These are phyloP conservation scores for Petrolisthes manimaculis DNA, from an alignment of 2,888 invertebrate genomes.

Conservation along the genomic window DNA sequence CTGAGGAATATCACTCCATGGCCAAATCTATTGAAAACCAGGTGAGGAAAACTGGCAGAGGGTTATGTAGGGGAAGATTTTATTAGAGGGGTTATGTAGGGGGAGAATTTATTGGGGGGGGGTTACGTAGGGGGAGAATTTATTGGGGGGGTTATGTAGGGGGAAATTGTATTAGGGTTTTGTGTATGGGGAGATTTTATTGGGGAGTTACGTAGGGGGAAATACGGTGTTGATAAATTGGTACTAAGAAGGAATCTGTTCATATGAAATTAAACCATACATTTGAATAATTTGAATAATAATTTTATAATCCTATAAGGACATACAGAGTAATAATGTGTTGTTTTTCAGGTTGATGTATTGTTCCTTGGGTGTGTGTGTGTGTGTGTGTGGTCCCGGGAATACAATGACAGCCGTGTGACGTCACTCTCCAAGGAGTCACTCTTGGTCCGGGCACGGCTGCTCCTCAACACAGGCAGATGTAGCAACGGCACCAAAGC, in stretches of 20 bases:
- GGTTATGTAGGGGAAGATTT: too few relatives aligned
- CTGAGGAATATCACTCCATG: too few relatives aligned
- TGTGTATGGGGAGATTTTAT: too few relatives aligned
- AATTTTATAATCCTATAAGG: neutral
- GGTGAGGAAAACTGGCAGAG: slow-evolving; percentile 62
- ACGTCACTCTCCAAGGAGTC: slow-evolving; percentile 64
- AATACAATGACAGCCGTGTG: slow-evolving; percentile 67
- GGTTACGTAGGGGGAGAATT: too few relatives aligned
- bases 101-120: too few relatives aligned
- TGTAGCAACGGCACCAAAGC: slow-evolving; percentile 68
- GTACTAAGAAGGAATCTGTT: too few relatives aligned
- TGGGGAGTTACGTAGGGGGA: too few relatives aligned
- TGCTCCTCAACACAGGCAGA: slow-evolving; percentile 67
- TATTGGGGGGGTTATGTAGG: too few relatives aligned
- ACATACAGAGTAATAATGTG: neutral
- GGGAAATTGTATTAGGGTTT: too few relatives aligned
- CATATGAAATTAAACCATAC: too few relatives aligned
- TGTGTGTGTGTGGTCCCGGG: slow-evolving; percentile 67
- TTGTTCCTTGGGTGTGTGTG: slow-evolving; percentile 67
- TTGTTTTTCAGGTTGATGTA: slow-evolving; percentile 67
- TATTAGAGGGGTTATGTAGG: too few relatives aligned
- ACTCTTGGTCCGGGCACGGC: slow-evolving; percentile 67
- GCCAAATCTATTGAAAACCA: slow-evolving; percentile 67
- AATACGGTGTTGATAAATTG: too few relatives aligned
- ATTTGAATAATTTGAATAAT: neutral